phyloP scores from a whole-genome alignment of 2,113 vertebrate species.

The Paradisaea rubra region DNA sequence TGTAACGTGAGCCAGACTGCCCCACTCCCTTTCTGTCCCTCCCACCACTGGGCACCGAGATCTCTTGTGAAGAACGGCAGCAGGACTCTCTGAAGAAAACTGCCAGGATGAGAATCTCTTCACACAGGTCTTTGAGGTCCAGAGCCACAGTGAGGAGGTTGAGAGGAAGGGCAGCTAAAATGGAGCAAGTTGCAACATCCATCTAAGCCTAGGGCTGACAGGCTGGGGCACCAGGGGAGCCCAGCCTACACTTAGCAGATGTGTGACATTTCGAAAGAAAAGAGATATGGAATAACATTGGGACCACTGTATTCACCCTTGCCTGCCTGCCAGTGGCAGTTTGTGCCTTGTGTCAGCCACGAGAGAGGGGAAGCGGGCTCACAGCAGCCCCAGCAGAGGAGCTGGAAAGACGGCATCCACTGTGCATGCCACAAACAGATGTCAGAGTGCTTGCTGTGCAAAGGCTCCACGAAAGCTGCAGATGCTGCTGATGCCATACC shows the following conservation, averaged over 20 bases:
- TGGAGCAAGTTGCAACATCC: not conserved
- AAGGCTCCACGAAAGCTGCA: constrained; percentile 28
- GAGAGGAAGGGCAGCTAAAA: not conserved
- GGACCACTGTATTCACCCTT: not conserved
- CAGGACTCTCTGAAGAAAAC: not conserved
- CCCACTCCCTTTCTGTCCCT: not conserved
- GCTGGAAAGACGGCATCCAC: not conserved
- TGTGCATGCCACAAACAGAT: constrained; percentile 43
- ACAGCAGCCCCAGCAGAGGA: not conserved
- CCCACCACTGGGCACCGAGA: not conserved
- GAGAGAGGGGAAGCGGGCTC: not conserved
- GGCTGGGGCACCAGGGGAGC: not conserved
- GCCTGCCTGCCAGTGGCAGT: not conserved
- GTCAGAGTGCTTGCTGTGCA: not conserved
- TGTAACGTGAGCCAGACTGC: constrained; percentile 32
- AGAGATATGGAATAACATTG: not conserved
- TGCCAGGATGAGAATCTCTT: not conserved
- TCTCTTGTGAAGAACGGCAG: not conserved
- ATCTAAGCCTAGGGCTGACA: not conserved
- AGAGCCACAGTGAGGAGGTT: not conserved
- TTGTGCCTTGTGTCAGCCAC: not conserved
- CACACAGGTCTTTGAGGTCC: not conserved
- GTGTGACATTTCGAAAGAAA: not conserved
- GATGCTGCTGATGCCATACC: constrained; percentile 9
- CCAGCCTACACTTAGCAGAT: not conserved